Percentiles rank a stretch among this genome's conserved stretches.
Conservation (phyloP, 23 tunicate genomes). For the Aplidium turbinatum region DNA sequence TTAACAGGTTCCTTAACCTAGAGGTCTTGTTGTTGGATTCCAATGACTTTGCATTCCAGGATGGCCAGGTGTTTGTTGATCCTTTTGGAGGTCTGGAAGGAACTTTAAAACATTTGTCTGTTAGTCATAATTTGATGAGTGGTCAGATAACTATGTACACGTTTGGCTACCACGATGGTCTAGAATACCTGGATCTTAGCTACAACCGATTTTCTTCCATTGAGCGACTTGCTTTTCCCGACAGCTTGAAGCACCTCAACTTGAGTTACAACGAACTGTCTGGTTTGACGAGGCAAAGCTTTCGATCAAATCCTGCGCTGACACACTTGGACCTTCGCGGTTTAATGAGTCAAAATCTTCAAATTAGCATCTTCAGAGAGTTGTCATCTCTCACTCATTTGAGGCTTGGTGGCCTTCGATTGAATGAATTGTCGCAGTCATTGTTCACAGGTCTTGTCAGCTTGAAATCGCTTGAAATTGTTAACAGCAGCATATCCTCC, state of each 20-base stretch:
- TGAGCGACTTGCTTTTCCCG: neutral
- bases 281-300: neutral
- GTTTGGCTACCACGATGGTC: neutral
- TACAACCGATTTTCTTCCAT: constrained; percentile 11
- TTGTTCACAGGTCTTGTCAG: constrained; percentile 1
- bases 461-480: neutral
- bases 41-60: neutral
- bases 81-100: constrained; percentile 27
- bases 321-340: constrained; percentile 21
- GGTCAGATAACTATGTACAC: neutral
- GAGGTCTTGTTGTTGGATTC: constrained; percentile 19
- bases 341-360: neutral
- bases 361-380: neutral
- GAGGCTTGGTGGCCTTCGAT: neutral
- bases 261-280: constrained; percentile 35
- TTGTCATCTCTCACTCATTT: neutral
- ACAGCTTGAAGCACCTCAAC: constrained; percentile 22
- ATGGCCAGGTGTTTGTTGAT: neutral
- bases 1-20: neutral
- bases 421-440: neutral
- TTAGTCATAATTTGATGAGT: constrained; percentile 18
- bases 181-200: constrained; percentile 46
- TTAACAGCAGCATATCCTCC: neutral
- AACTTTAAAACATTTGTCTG: constrained; percentile 16
- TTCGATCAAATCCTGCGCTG: neutral